Conservation (phyloP, 2,888 invertebrate genomes). For the Platynereis dumerilii region DNA sequence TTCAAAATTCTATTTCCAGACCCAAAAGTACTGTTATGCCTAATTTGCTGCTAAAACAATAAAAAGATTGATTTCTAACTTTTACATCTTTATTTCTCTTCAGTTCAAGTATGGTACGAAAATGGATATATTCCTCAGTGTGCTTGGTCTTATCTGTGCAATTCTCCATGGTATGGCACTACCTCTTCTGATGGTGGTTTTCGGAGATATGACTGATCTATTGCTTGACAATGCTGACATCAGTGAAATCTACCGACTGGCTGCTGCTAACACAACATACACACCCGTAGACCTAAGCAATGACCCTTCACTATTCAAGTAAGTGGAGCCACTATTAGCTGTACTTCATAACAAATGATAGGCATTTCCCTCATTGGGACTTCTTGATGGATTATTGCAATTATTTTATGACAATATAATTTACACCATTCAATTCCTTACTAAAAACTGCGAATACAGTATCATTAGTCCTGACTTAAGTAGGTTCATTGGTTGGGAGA, state of each 20-base stretch:
- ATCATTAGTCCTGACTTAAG: too few species aligned
- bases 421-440: too few species aligned
- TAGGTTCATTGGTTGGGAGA: too few species aligned
- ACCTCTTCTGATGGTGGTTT: slow-evolving; percentile 14
- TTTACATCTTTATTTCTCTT: neutral
- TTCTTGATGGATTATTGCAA: too few species aligned
- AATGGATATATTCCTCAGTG: neutral
- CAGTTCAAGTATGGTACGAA: slow-evolving; percentile 7
- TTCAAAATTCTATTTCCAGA: too few species aligned
- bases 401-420: too few species aligned
- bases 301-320: neutral
- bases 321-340: too few species aligned
- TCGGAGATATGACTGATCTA: slow-evolving; percentile 21
- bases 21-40: too few species aligned
- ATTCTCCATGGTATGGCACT: slow-evolving; percentile 11
- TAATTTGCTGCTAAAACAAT: too few species aligned
- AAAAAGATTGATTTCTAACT: neutral
- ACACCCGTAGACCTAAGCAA: neutral
- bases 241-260: neutral
- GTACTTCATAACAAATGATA: too few species aligned
- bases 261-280: neutral
- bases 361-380: too few species aligned
- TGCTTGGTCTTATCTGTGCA: slow-evolving; percentile 11
- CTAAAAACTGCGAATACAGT: too few species aligned
- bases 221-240: slow-evolving; percentile 8